Percentiles rank a stretch among this genome's conserved stretches.
phyloP scores from a whole-genome alignment of 2,797 vertebrate genomes.

The Picus viridis region DNA sequence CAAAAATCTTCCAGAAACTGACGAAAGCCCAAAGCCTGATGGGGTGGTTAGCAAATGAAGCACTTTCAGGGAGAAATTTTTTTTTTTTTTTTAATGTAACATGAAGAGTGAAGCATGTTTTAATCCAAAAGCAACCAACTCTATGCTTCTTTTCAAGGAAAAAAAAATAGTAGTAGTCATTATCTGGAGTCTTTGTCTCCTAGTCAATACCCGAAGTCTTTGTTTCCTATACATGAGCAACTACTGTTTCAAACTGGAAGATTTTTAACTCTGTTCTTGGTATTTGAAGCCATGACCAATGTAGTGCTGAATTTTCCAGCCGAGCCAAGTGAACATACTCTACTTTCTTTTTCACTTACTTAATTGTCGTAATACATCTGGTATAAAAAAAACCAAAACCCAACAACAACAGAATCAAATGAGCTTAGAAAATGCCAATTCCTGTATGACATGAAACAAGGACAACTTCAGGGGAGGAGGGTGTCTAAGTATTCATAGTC shows the following conservation, averaged over 20 bases:
- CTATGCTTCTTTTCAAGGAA: background rate
- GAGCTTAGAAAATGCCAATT: background rate
- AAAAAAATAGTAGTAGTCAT: background rate
- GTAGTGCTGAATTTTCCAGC: background rate
- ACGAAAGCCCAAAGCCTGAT: background rate
- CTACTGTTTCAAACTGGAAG: background rate
- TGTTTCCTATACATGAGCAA: background rate
- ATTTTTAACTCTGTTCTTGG: background rate
- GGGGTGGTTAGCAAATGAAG: background rate
- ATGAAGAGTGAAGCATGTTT: background rate
- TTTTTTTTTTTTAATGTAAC: background rate
- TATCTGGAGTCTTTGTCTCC: background rate
- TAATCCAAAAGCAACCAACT: background rate
- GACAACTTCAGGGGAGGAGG: accelerated
- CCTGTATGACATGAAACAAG: background rate
- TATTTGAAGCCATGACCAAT: background rate
- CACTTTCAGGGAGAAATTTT: too few species aligned
- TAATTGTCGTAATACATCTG: background rate
- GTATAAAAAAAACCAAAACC: background rate
- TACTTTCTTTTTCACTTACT: background rate
- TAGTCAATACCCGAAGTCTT: background rate
- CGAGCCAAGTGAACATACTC: background rate
- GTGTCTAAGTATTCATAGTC: background rate
- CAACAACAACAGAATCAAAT: background rate
- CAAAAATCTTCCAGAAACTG: background rate